phyloP scores from a whole-genome alignment of 2,888 invertebrate species.

The Scaptomyza cyrtandrae region DNA sequence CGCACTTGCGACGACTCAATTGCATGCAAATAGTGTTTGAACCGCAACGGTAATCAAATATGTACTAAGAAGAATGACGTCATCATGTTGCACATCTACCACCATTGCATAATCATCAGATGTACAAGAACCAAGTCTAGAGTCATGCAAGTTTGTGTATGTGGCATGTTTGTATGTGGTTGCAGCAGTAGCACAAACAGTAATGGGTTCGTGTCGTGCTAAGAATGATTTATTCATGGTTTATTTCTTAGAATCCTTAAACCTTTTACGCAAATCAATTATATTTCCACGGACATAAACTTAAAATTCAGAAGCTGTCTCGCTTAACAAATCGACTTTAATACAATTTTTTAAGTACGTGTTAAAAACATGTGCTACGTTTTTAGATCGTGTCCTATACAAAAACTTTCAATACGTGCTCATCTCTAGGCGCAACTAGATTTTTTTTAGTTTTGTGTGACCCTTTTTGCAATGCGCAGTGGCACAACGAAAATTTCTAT shows the following conservation, averaged over 20 bases:
- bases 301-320: background rate
- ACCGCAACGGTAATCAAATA: slow-evolving; percentile 41
- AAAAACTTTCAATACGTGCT: background rate
- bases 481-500: slow-evolving; percentile 24
- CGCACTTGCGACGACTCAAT: slow-evolving; percentile 8
- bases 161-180: background rate
- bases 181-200: slow-evolving; percentile 2
- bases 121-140: background rate
- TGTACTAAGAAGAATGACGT: slow-evolving; percentile 41
- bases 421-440: slow-evolving; percentile 11
- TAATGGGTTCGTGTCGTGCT: slow-evolving; percentile 7
- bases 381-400: background rate
- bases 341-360: slow-evolving; percentile 1
- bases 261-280: background rate
- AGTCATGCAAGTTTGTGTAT: background rate
- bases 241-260: background rate
- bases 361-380: too few relatives aligned
- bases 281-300: too few relatives aligned
- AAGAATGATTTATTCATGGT: background rate
- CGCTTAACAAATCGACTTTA: background rate
- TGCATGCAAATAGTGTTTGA: slow-evolving; percentile 34
- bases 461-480: slow-evolving; percentile 17
- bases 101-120: slow-evolving; percentile 43
- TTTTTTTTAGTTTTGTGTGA: slow-evolving; percentile 5
- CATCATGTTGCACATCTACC: slow-evolving; percentile 43